Evolutionary conservation across 2,888 invertebrate species (phyloP).

Genomic region (Aethes cnicana): DNA sequence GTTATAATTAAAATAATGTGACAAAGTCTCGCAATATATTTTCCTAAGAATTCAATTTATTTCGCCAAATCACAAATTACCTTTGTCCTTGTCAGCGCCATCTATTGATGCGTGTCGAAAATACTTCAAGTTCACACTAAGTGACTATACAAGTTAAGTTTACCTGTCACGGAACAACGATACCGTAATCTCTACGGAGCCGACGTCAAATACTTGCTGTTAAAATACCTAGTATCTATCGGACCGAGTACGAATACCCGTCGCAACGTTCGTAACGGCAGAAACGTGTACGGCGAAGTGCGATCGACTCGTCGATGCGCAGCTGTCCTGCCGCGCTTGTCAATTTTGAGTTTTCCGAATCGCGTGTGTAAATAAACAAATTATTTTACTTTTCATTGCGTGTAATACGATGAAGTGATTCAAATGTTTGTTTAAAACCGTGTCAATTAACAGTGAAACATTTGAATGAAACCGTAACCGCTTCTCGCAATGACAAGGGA

Average conservation of each 20-base stretch:
- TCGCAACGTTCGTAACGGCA: conserved; percentile 48
- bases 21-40: not conserved
- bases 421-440: conserved; percentile 73
- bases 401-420: conserved; percentile 71
- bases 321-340: conserved; percentile 76
- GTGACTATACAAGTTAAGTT: conserved; percentile 4
- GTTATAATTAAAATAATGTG: not conserved
- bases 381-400: conserved; percentile 70
- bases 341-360: conserved; percentile 74
- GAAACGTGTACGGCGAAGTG: conserved; percentile 82
- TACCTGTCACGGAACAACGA: conserved; percentile 8
- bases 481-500: conserved; percentile 82
- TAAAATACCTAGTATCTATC: conserved; percentile 12
- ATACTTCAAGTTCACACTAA: conserved; percentile 25
- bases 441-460: conserved; percentile 71
- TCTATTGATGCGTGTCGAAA: conserved; percentile 42
- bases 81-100: conserved; percentile 43
- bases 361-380: conserved; percentile 81
- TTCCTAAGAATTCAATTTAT: too few species aligned
- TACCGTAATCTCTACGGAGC: conserved; percentile 4
- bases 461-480: conserved; percentile 74
- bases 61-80: not conserved
- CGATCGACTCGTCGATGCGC: conserved; percentile 81
- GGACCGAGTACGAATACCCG: conserved; percentile 22
- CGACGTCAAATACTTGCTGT: conserved; percentile 4